These are phyloP conservation scores for Psittacara wagleri DNA, from an alignment of 2,113 vertebrate species.

Conservation along the genomic window DNA sequence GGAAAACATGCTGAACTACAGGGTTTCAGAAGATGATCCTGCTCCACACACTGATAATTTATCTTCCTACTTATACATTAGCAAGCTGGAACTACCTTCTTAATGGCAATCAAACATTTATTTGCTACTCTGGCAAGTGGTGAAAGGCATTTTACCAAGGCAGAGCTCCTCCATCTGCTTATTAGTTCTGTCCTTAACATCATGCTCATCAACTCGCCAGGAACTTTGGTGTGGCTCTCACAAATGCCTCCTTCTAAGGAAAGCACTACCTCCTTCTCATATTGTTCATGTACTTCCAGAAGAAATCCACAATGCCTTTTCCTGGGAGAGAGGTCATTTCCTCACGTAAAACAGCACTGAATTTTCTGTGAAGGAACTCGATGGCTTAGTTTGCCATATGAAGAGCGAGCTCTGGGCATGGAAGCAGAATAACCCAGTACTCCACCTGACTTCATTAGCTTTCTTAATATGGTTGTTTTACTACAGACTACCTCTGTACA, in stretches of 20 bases:
- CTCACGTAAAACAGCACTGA: neutral
- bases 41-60: neutral
- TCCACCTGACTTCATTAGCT: neutral
- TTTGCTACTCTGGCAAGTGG: neutral
- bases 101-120: neutral
- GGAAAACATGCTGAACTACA: neutral
- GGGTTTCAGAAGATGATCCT: neutral
- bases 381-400: fast-evolving
- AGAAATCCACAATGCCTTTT: neutral
- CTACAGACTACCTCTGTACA: fast-evolving
- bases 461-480: fast-evolving
- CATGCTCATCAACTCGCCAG: neutral
- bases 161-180: neutral
- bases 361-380: neutral
- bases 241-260: neutral
- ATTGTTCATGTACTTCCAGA: neutral
- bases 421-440: neutral
- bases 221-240: neutral
- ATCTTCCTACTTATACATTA: neutral
- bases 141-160: neutral
- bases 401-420: too few relatives aligned
- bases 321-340: neutral
- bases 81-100: neutral
- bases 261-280: fast-evolving
- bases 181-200: neutral